Base-by-base conservation (phyloP, 1,140 invertebrate species). In the Bicyclus anynana region DNA sequence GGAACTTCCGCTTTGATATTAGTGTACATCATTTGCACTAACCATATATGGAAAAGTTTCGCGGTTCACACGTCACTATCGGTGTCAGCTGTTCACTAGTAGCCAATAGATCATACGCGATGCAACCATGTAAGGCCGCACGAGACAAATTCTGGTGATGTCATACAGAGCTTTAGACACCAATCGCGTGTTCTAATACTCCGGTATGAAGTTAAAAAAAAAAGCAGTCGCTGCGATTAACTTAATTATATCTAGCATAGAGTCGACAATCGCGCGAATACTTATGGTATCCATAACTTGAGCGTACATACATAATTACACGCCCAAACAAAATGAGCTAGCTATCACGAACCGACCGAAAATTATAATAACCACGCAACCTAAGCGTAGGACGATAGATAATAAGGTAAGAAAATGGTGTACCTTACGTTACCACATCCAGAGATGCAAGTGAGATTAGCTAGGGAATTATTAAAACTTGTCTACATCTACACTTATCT, bases 291-390 rank as follows among this genome's bases (percentile, higher is more conserved):
- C 56, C 21, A 38, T 33, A 4, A 53, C 42, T 26, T 44, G 14
- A 63, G 26, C 53, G 49, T 60, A 62, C 62, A 64, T 54, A 77
- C 62, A 74, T 78, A 82, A 78, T 80, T 72, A 80, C 62, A 78
- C 69, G 61, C 66, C 66, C 63, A 74, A 80, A 78, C 72, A 75
- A 75, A 77, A 73, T 59, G 59, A 79, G 67, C 48, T 44, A 66
- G 65, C 72, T 74, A 82, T 80, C 73, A 75, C 68, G 75, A 70
- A 69, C 65, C 65, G 60, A 79, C n/a, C 69, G 73, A 76, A 83
- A 80, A 79, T 80, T 80, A 71, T 74, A 70, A 80, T 79, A 65
- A 74, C 68, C 70, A 74, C 74, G 75, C 69, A 72, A 78, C 69
- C 50, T 56, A 60, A 37, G 73, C 75, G 80, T 83, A 74, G 80